Conservation (phyloP, 1,140 invertebrate species). For the Kradibia gibbosae region DNA sequence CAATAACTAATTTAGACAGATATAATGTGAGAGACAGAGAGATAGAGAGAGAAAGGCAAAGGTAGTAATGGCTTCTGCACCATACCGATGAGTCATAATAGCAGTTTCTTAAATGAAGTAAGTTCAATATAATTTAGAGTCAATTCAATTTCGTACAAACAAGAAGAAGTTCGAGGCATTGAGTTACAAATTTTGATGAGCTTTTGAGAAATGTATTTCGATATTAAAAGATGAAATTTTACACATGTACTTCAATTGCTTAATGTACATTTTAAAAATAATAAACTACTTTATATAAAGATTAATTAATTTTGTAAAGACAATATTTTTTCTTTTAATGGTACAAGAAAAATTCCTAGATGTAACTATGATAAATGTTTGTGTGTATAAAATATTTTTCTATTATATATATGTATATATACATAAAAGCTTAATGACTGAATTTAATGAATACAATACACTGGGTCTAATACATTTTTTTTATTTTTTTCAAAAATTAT, state of each 20-base stretch:
- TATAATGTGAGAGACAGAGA: no score
- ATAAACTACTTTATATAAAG: neutral
- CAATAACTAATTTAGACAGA: no score
- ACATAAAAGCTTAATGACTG: no score
- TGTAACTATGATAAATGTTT: no score
- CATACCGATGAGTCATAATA: neutral
- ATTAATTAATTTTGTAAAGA: neutral
- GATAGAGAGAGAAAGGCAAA: no score
- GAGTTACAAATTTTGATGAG: conserved; percentile 12
- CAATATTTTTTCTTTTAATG: no score
- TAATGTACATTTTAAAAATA: neutral
- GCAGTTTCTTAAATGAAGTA: neutral
- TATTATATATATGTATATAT: no score
- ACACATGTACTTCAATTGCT: neutral
- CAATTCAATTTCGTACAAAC: conserved; percentile 1
- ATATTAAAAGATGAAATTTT: neutral
- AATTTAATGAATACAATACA: no score
- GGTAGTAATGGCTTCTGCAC: neutral
- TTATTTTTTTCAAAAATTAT: no score
- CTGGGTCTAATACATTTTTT: no score
- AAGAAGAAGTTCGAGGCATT: neutral
- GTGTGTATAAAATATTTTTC: no score
- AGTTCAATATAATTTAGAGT: conserved; percentile 2
- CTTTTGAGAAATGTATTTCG: neutral
- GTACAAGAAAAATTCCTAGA: no score